phyloP scores from a whole-genome alignment of 1,140 invertebrate species.

The Paralvinella palmiformis region DNA sequence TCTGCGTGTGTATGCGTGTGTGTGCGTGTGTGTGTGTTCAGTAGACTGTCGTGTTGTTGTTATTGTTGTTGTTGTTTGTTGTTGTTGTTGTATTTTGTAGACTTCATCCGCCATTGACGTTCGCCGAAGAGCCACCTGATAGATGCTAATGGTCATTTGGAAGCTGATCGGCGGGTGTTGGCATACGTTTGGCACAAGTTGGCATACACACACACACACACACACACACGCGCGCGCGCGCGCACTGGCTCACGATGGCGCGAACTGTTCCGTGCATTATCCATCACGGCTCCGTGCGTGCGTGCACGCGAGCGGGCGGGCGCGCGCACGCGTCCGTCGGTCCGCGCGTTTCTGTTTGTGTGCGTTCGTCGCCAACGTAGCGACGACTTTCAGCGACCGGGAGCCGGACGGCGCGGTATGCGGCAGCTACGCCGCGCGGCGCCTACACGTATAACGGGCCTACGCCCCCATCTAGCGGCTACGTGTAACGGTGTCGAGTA shows the following conservation, averaged over 20 bases:
- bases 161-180: no score
- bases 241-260: background rate
- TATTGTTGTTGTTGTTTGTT: background rate
- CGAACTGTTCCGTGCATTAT: background rate
- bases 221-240: background rate
- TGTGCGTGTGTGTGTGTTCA: no score
- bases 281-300: background rate
- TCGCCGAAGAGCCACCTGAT: background rate
- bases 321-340: background rate
- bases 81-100: background rate
- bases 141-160: no score
- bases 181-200: no score
- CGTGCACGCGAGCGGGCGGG: background rate
- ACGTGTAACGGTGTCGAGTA: no score
- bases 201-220: background rate
- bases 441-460: no score
- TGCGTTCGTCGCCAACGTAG: background rate
- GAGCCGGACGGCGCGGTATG: background rate
- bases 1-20: no score
- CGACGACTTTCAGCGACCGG: background rate
- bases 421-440: no score
- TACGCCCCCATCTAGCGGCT: no score
- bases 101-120: background rate
- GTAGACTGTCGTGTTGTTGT: no score
- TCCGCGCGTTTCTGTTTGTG: background rate